Evolutionary conservation across 1,140 invertebrate species (phyloP), one percentile per base, ranked within the genome.

Genomic region (Idris sp.): DNA sequence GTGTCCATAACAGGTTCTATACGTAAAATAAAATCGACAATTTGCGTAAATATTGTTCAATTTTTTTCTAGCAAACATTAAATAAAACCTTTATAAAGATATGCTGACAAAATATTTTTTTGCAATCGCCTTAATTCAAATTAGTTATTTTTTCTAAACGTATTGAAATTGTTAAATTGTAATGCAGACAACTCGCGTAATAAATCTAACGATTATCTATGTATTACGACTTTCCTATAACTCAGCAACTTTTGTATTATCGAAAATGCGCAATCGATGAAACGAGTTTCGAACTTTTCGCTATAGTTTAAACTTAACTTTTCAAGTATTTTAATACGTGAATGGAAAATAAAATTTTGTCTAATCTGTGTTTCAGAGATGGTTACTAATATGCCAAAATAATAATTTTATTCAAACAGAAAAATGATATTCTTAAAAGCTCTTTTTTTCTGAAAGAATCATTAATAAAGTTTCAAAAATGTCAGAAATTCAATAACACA

Each of bases 181-280:
- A 40, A 19, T 38, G 15, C 30, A 28, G 56, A 61, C 54, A 53
- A 71, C 31, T 71, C 9, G 13, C 16, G 65, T 44, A 69, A 35
- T 59, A 69, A 69, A 69, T 71, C 54, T 71, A 54, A 54, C 54
- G 38, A 61, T 71, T 71, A 61, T 71, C 56, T 71, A 53, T 71
- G 48, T 61, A 61, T 59, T 65, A 53, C 64, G 64, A 59, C 46
- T 69, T 59, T 25, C 11, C 46, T 46, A 69, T 69, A 69, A 68
- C 53, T 68, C 64, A 58, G 44, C 64, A 68, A 68, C 64, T 68
- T 68, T 69, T 59, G 54, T 69, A 58, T 43, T 59, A 69, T 59
- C 64, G 44, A 58, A 59, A 68, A 56, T 58, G 35, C 14, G 33
- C 44, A 59, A 59, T 69, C 65, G 53, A 59, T 69, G 53, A 31